Conservation (phyloP, 2,888 invertebrate genomes). For the Cecidostiba fungosa region DNA sequence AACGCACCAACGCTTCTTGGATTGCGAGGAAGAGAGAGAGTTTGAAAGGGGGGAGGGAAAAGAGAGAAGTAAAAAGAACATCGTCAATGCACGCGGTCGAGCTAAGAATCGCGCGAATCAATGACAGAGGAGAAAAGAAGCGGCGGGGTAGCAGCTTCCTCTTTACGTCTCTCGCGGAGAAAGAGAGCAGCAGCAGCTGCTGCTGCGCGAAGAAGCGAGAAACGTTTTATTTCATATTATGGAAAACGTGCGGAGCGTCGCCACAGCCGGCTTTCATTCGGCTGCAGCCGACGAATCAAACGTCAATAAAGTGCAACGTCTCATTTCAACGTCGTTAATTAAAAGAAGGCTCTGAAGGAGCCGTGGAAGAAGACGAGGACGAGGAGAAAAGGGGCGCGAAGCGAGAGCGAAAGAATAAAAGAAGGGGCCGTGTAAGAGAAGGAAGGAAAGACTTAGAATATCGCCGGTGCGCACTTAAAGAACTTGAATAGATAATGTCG, state of each 20-base stretch:
- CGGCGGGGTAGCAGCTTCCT: background rate
- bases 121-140: slow-evolving; percentile 28
- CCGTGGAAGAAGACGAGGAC: slow-evolving; percentile 38
- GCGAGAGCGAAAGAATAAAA: slow-evolving; percentile 34
- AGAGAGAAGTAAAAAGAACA: slow-evolving; percentile 35
- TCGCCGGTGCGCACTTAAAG: slow-evolving; percentile 61
- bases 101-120: slow-evolving; percentile 54
- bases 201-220: background rate
- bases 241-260: slow-evolving; percentile 35
- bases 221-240: slow-evolving; percentile 34
- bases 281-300: slow-evolving; percentile 69
- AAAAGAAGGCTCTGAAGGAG: slow-evolving; percentile 60
- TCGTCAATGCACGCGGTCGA: slow-evolving; percentile 39
- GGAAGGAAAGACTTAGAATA: slow-evolving; percentile 62
- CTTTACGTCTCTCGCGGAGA: background rate
- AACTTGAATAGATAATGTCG: slow-evolving; percentile 64
- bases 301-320: slow-evolving; percentile 72
- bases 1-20: slow-evolving; percentile 27
- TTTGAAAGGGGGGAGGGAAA: background rate
- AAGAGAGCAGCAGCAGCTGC: background rate
- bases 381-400: slow-evolving; percentile 20
- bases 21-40: background rate
- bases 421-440: slow-evolving; percentile 32
- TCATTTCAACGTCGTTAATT: slow-evolving; percentile 69
- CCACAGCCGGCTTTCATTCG: slow-evolving; percentile 40